Evolutionary conservation across 2,888 invertebrate species (phyloP), one percentile per base, ranked within the genome.

Genomic region (Cantharis rufa): DNA sequence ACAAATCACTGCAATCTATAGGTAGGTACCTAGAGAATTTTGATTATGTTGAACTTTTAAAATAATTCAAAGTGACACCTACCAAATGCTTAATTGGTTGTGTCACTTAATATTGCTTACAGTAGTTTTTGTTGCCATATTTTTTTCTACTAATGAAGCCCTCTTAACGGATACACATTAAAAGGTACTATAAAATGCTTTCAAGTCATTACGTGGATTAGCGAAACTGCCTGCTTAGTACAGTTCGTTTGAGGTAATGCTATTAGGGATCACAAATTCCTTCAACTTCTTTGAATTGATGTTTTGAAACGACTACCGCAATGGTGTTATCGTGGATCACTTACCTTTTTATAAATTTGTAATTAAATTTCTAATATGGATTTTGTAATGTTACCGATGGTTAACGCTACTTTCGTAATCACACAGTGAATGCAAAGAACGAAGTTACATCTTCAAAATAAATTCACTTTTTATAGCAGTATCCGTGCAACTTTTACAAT

Each of bases 121-220:
- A 18, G 64, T 66, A 66, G 18, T 66, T 66, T 66, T 66, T 66
- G 21, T 66, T 66, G 18, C 18, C 64, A 66, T 66, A 66, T 66
- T 66, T 66, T 64, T 66, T 71, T 62, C 63, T 15, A 69, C 32
- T 75, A 73, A 79, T 78, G 69, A 78, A 78, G 74, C 72, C 76
- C 75, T 73, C 76, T 75, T 75, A 72, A 76, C 76, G 76, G 78
- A 78, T 77, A 74, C 78, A 80, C 82, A 82, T 79, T 81, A 80
- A 81, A 81, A 81, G 77, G 79, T 76, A 78, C 80, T 79, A 78
- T 81, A 81, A 81, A 81, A 79, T 75, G 77, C 81, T 81, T 82
- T 82, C 80, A 76, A 79, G 80, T 80, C 80, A 82, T 82, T 82
- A 82, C 75, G 66, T 73, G 78, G 81, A 82, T 82, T 82, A 82